Percentiles rank a stretch among this genome's conserved stretches.
Conservation (phyloP, 1,140 invertebrate genomes). For the Cyphomyrmex costatus region DNA sequence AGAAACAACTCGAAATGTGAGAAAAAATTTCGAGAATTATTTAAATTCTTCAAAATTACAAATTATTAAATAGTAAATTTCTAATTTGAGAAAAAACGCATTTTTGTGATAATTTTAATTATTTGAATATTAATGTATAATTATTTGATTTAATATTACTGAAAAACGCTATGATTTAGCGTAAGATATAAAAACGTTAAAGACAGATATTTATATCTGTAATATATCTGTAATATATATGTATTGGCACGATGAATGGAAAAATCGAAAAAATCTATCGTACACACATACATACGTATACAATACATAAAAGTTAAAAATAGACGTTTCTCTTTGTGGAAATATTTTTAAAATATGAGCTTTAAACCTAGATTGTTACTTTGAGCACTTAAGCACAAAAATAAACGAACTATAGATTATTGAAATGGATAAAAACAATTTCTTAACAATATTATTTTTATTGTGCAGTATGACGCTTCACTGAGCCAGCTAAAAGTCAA, state of each 20-base stretch:
- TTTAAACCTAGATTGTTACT: constrained; percentile 40
- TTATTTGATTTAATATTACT: background rate
- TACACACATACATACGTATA: background rate
- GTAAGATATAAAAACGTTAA: background rate
- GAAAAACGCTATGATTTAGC: constrained; percentile 1
- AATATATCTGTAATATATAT: constrained; percentile 25
- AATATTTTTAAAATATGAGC: constrained; percentile 52
- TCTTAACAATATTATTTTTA: constrained; percentile 10
- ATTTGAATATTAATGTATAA: background rate
- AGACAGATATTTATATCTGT: constrained; percentile 32
- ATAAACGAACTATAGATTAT: constrained; percentile 5
- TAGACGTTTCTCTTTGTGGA: constrained; percentile 34
- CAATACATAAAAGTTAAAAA: constrained; percentile 27
- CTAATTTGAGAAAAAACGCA: background rate
- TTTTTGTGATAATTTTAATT: background rate
- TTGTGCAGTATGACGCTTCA: background rate
- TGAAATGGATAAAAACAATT: background rate
- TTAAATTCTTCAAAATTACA: background rate
- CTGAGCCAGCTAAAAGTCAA: background rate
- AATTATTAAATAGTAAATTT: background rate
- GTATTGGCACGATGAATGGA: constrained; percentile 27
- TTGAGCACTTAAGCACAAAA: constrained; percentile 44
- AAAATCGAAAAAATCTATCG: constrained; percentile 28
- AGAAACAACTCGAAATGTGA: background rate
- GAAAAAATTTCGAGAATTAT: background rate